These are phyloP conservation scores for Xenopus borealis DNA, from an alignment of 2,113 vertebrate genomes.

Conservation along the genomic window DNA sequence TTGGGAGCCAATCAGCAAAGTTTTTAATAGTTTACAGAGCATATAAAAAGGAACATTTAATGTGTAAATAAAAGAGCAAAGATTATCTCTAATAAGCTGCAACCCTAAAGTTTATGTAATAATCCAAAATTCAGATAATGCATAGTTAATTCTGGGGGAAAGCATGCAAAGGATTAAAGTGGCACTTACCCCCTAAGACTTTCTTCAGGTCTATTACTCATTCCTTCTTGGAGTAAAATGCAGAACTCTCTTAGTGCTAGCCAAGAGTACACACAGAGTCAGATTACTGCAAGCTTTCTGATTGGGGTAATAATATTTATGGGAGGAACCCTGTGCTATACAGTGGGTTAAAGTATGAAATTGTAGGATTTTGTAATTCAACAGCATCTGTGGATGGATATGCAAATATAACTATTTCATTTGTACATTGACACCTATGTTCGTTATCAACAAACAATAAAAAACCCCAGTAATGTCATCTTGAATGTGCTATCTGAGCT, in stretches of 20 bases:
- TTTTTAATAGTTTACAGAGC: too few species aligned
- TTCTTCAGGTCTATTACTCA: slow-evolving; percentile 62
- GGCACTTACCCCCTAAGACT: slow-evolving; percentile 65
- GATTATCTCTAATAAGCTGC: too few species aligned
- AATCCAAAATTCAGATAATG: too few species aligned
- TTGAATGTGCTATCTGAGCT: too few species aligned
- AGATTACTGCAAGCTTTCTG: slow-evolving; percentile 59
- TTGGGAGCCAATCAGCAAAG: too few species aligned
- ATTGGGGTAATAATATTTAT: slow-evolving; percentile 56
- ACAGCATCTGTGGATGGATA: not conserved
- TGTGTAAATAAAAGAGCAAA: too few species aligned
- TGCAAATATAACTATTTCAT: slow-evolving; percentile 12
- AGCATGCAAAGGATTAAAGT: not conserved
- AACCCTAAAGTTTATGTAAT: too few species aligned
- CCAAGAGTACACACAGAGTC: slow-evolving; percentile 50
- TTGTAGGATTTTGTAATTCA: not conserved
- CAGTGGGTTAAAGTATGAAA: not conserved
- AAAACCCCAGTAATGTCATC: too few species aligned
- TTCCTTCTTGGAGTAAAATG: slow-evolving; percentile 60
- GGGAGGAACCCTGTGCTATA: slow-evolving; percentile 49
- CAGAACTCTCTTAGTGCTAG: slow-evolving; percentile 47
- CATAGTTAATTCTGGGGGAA: too few species aligned
- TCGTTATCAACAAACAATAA: too few species aligned
- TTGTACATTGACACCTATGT: too few species aligned
- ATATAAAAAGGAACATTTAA: too few species aligned